Evolutionary conservation across 1,140 invertebrate genomes (phyloP).

Genomic region (Cotesia glomerata): DNA sequence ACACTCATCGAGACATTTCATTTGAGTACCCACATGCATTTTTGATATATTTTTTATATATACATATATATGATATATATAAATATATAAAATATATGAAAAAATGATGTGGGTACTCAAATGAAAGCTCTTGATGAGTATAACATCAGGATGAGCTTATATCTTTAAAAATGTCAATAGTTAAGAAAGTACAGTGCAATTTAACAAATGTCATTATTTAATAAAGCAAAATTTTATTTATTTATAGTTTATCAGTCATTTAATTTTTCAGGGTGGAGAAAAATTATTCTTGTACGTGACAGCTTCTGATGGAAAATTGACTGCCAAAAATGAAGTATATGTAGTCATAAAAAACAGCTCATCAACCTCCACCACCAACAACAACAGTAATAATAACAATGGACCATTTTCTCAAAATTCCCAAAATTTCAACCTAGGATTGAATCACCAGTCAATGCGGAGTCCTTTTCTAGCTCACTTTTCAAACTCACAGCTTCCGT

Average conservation of each 20-base stretch:
- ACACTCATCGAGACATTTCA: too few relatives aligned
- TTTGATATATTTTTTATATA: too few relatives aligned
- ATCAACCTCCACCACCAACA: constrained; percentile 37
- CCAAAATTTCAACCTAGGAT: constrained; percentile 39
- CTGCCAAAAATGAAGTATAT: constrained; percentile 75
- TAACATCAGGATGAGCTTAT: not conserved
- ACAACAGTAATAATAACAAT: too few relatives aligned
- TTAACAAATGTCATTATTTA: too few relatives aligned
- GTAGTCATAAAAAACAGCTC: constrained; percentile 66
- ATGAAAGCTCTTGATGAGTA: too few relatives aligned
- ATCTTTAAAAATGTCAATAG: not conserved
- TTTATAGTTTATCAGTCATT: not conserved
- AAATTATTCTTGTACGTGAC: constrained; percentile 75
- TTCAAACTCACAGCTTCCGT: constrained; percentile 17
- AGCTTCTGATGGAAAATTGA: constrained; percentile 71
- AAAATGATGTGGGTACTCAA: too few relatives aligned
- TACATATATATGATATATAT: not conserved
- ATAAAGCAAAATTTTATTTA: too few relatives aligned
- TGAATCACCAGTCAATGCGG: not conserved
- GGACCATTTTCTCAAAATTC: too few relatives aligned
- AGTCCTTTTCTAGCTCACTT: constrained; percentile 10
- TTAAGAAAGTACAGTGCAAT: too few relatives aligned
- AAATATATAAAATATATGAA: not conserved
- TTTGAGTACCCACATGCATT: too few relatives aligned
- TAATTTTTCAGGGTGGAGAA: constrained; percentile 69